phyloP scores from a whole-genome alignment of 2,113 vertebrate species.

The Perognathus longimembris region DNA sequence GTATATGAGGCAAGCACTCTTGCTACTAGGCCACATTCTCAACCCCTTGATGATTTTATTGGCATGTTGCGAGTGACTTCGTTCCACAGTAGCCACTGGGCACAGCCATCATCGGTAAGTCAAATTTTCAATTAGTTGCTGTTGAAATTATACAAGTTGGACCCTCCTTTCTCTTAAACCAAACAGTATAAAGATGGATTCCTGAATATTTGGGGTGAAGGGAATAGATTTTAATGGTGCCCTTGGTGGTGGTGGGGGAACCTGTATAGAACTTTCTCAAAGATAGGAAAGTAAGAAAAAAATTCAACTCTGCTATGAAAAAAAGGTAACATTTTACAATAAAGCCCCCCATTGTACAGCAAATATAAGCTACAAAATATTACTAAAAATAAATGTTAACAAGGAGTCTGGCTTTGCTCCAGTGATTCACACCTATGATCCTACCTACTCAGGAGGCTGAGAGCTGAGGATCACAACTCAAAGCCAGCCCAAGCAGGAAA shows the following conservation, averaged over 20 bases:
- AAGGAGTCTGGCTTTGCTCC: too few relatives aligned
- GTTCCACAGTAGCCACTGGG: neutral
- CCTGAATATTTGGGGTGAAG: neutral
- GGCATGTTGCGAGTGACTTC: neutral
- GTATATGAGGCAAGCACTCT: too few relatives aligned
- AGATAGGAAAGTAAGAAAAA: neutral
- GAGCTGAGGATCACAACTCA: too few relatives aligned
- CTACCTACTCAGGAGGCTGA: too few relatives aligned
- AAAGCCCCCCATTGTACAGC: too few relatives aligned
- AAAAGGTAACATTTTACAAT: too few relatives aligned
- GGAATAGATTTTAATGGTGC: neutral
- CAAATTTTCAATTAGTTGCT: neutral
- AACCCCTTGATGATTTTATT: too few relatives aligned
- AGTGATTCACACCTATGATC: too few relatives aligned
- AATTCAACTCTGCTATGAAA: neutral
- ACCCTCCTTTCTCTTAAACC: neutral
- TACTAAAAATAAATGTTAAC: too few relatives aligned
- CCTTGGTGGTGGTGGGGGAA: neutral
- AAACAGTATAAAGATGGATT: neutral
- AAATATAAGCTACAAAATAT: too few relatives aligned
- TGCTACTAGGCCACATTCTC: too few relatives aligned
- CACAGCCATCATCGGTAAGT: neutral
- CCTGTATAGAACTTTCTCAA: neutral
- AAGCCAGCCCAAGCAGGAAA: too few relatives aligned
- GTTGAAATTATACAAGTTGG: slow-evolving; percentile 1